Base-by-base conservation (phyloP, 2,797 vertebrate genomes). In the Trachops cirrhosus region DNA sequence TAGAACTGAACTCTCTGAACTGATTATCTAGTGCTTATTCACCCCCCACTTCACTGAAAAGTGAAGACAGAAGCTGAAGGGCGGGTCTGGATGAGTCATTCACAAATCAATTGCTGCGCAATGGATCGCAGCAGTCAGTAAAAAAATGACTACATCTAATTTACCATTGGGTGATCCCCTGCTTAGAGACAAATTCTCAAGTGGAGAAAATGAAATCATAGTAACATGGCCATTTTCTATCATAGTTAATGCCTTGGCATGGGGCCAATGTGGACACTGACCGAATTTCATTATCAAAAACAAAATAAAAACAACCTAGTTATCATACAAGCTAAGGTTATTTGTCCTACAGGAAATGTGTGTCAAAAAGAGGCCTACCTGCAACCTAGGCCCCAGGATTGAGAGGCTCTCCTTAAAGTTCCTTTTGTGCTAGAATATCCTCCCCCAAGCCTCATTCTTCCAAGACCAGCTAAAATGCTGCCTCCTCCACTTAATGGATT, bases 151-250 rank as follows among this genome's bases (percentile, higher is more conserved):
- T 24, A 50, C 3, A 5, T 82, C 34, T 64, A 67, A 68, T 92
- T 89, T 93, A 74, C 87, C 62, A 57, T 32, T n/a, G n/a, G 41
- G 46, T 48, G 18, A 70, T 11, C 83, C 84, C 73, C 71, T 83
- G 34, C n/a, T 41, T 80, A 85, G 29, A 90, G 34, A 82, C 62
- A 88, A 44, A 46, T 92, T 94, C 71, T 92, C 88, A 62, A 94
- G 22, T 24, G 64, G 19, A 93, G 48, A 74, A 80, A 84, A 88
- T 18, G 2, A 26, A 71, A 48, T 90, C 83, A 41, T 12, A 68
- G 59, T 48, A 83, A 59, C 26, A 82, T 19, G 26, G 32, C 50
- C 64, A 37, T 16, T 21, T 24, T 57, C 14, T 67, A 64, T 29
- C 50, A 34, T 16, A 70, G 34, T 44, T 73, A 68, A 32, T 62